Evolutionary conservation across 2,888 invertebrate species (phyloP), one percentile per base, ranked within the genome.

Genomic region (Eristalis intricaria): DNA sequence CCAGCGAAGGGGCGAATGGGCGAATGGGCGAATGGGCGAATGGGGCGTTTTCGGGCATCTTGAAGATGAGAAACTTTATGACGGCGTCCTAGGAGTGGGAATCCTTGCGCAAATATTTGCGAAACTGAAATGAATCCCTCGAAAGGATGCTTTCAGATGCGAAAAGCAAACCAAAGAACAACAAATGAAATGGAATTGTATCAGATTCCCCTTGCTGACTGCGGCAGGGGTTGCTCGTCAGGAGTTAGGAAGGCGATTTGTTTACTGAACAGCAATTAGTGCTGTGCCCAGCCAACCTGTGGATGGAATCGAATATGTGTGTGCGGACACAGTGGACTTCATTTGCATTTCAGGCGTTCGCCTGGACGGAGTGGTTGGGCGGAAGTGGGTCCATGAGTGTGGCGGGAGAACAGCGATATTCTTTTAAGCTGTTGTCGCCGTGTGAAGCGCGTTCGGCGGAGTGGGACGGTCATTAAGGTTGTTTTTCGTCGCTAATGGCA

Each of bases 231-330:
- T 40, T 35, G 15, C n/a, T 4, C 43, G 7, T n/a, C n/a, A 2
- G n/a, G 15, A 7, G 43, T 3, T 50, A n/a, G 50, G 50, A 8
- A 8, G 19, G 19, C 50, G 50, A 19, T 19, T 79, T 80, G 84
- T 87, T 84, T 71, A 69, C 84, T 70, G 87, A 87, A 87, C 84
- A 83, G 69, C 87, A 87, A 87, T 87, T 82, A 82, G 82, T 35
- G 65, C 13, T 32, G 56, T 38, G 63, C 69, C 29, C 26, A 64
- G 56, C 29, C 68, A 63, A 74, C 81, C 69, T 74, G 81, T 81
- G 38, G 68, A 63, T 11, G 40, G 43, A 32, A 32, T 2, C 22
- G 40, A 13, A 1, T 8, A 19, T 74, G 60, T 78, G 32, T 56
- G 56, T 38, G 26, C 32, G 15, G 78, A 40, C 68, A 32, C 23